Conservation (phyloP, 2,113 vertebrate species). For the Silurus meridionalis region DNA sequence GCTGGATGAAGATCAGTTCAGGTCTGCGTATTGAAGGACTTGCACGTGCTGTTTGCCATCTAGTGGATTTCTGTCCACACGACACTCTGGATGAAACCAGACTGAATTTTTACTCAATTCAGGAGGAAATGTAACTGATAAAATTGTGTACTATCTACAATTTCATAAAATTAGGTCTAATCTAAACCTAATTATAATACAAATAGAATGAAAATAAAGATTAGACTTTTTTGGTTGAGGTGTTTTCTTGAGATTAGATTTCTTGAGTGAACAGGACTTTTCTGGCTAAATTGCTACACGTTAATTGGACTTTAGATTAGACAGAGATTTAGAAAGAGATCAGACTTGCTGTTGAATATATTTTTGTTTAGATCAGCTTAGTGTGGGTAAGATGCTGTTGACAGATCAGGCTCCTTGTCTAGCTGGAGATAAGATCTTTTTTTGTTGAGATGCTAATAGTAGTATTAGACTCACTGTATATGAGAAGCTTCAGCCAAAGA, state of each 20-base stretch:
- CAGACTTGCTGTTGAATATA: background rate
- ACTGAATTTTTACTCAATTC: background rate
- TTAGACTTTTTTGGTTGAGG: background rate
- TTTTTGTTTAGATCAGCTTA: background rate
- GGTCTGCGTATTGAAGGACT: background rate
- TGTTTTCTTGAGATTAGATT: background rate
- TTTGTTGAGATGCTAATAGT: background rate
- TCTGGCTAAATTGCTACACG: background rate
- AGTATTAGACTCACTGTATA: background rate
- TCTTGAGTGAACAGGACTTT: background rate
- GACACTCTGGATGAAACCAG: background rate
- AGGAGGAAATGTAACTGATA: background rate
- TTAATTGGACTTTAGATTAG: background rate
- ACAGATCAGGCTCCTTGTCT: background rate
- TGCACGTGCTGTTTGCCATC: slow-evolving; percentile 11
- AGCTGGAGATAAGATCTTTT: background rate
- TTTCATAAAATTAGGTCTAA: too few species aligned
- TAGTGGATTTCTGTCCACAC: slow-evolving; percentile 25
- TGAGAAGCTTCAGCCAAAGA: background rate
- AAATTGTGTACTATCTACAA: background rate
- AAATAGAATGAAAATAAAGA: background rate
- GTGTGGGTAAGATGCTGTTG: background rate
- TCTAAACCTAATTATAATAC: too few species aligned
- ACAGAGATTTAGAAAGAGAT: background rate
- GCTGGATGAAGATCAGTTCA: slow-evolving; percentile 3